These are phyloP conservation scores for Dicrostonyx torquatus DNA, from an alignment of 2,797 vertebrate species.

Conservation along the genomic window DNA sequence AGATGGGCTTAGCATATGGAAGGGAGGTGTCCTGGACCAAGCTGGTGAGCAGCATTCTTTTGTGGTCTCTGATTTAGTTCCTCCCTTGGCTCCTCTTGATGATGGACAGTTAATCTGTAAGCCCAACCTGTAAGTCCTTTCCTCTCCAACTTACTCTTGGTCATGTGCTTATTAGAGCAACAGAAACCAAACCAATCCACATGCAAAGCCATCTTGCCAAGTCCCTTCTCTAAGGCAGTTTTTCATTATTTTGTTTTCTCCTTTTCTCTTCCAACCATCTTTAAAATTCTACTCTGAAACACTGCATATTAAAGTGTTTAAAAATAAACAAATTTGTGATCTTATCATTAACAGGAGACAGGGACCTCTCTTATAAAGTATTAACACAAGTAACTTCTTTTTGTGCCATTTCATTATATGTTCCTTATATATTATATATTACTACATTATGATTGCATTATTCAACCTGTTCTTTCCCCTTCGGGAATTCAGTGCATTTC, in stretches of 20 bases:
- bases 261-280: slow-evolving; percentile 4
- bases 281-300: slow-evolving; percentile 37
- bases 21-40: not conserved
- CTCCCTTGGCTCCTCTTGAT: not conserved
- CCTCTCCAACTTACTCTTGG: not conserved
- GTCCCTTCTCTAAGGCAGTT: not conserved
- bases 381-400: not conserved
- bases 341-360: not conserved
- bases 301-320: not conserved
- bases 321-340: slow-evolving; percentile 1
- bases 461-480: not conserved
- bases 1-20: no score
- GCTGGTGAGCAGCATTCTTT: not conserved
- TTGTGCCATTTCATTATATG: not conserved
- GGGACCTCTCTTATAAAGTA: not conserved
- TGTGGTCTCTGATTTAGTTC: not conserved
- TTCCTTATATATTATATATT: not conserved
- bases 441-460: not conserved
- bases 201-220: not conserved
- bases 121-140: not conserved
- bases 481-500: not conserved
- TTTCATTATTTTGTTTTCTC: slow-evolving; percentile 13
- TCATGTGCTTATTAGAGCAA: not conserved
- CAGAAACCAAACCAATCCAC: not conserved
- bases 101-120: not conserved